Evolutionary conservation across 2,113 vertebrate genomes (phyloP).

Genomic region (Amazona guildingii): DNA sequence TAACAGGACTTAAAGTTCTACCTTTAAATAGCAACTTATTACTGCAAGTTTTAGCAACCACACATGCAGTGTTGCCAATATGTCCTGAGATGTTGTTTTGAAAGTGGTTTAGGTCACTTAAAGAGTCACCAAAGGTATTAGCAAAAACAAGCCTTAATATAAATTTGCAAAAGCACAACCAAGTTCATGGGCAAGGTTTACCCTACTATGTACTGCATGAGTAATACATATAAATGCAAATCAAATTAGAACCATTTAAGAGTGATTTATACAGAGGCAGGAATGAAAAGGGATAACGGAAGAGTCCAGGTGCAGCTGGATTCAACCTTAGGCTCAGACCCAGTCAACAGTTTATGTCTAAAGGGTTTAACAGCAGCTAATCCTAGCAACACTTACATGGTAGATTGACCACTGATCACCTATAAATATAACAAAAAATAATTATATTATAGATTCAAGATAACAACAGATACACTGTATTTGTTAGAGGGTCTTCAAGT

Average conservation of each 20-base stretch:
- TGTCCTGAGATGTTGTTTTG: background rate
- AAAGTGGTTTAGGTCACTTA: background rate
- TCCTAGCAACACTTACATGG: background rate
- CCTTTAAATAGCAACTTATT: background rate
- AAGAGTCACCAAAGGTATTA: background rate
- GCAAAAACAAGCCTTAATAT: background rate
- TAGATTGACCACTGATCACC: background rate
- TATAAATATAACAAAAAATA: background rate
- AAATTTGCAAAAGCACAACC: background rate
- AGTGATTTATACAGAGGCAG: background rate
- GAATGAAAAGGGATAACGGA: background rate
- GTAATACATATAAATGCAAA: background rate
- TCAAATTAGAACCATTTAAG: background rate
- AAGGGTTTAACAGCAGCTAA: background rate
- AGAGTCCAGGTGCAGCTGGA: background rate
- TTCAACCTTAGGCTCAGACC: background rate
- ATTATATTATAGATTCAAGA: background rate
- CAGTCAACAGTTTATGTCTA: background rate
- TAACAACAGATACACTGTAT: background rate
- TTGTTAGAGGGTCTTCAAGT: background rate
- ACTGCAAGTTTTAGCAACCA: background rate
- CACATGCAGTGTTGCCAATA: background rate
- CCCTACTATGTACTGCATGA: background rate
- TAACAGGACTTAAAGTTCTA: background rate
- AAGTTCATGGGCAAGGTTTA: background rate